phyloP scores from a whole-genome alignment of 2,888 invertebrate genomes.

The Euphydryas editha region DNA sequence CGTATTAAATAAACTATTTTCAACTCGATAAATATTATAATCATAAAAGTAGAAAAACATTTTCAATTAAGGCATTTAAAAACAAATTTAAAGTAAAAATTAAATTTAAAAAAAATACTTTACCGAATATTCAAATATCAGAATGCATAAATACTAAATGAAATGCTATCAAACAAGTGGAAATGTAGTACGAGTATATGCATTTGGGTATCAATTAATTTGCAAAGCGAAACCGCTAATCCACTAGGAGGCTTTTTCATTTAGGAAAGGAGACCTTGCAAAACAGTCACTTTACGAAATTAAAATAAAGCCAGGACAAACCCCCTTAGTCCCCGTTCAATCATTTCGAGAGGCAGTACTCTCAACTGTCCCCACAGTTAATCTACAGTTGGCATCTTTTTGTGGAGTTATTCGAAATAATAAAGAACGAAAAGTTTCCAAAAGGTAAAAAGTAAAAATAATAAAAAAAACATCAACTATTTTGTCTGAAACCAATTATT shows the following conservation, averaged over 20 bases:
- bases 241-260: conserved; percentile 55
- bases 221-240: conserved; percentile 46
- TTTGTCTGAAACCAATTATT: neutral
- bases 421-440: conserved; percentile 20
- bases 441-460: conserved; percentile 1
- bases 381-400: conserved; percentile 57
- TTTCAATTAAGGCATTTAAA: neutral
- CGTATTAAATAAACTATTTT: too few species aligned
- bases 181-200: conserved; percentile 34
- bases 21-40: neutral
- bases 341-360: conserved; percentile 76
- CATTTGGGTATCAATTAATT: conserved; percentile 41
- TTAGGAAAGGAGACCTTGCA: conserved; percentile 70
- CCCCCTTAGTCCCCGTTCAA: conserved; percentile 80
- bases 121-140: too few species aligned
- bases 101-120: neutral
- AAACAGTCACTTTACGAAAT: conserved; percentile 81
- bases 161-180: conserved; percentile 22
- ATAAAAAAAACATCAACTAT: neutral
- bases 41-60: neutral
- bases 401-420: conserved; percentile 55
- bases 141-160: conserved; percentile 11
- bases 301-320: conserved; percentile 77
- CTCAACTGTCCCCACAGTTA: conserved; percentile 71
- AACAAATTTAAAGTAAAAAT: neutral